Evolutionary conservation across 2,113 vertebrate species (phyloP), one percentile per base, ranked within the genome.

Genomic region (Eretmochelys imbricata): DNA sequence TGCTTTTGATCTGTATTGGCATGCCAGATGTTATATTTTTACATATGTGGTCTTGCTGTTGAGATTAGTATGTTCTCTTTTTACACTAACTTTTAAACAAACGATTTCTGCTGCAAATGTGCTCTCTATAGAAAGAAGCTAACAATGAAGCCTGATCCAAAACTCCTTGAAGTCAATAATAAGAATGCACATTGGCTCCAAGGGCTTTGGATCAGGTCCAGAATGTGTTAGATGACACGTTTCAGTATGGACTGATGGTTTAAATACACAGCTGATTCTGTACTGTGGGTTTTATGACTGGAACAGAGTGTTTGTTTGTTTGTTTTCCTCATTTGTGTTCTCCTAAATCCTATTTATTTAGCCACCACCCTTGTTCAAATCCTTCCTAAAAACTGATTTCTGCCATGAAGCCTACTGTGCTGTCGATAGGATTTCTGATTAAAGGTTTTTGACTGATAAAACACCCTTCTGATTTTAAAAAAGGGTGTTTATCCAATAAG

Each of bases 221-320:
- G 35, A 19, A 48, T 81, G 2, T 5, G 24, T 31, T 24, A 65
- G 20, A 3, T 82, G 48, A 55, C 4, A 84, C 8, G 38, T 48
- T 89, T 14, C 2, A 1, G 13, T 22, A 10, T 29, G 19, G 7
- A 14, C 55, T n/a, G 12, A 16, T 80, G 4, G 25, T 62, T 92
- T 16, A 82, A 87, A 42, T 48, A 62, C 0, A 0, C 14, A 22
- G 53, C 10, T 62, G 3, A 76, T 65, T 24, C 5, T 1, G 4
- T 86, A 55, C 19, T 31, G 25, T 8, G 10, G 69, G 19, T 4
- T 31, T 53, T 38, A 22, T 0, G 2, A 90, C 24, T 14, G 19
- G 2, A 62, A 25, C 3, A 12, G 16, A 27, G 19, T 10, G 53
- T 29, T 35, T 9, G 5, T 5, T 35, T 9, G 5, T 5, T 29